Evolutionary conservation across 2,888 invertebrate genomes (phyloP).

Genomic region (Hecatera dysodea): DNA sequence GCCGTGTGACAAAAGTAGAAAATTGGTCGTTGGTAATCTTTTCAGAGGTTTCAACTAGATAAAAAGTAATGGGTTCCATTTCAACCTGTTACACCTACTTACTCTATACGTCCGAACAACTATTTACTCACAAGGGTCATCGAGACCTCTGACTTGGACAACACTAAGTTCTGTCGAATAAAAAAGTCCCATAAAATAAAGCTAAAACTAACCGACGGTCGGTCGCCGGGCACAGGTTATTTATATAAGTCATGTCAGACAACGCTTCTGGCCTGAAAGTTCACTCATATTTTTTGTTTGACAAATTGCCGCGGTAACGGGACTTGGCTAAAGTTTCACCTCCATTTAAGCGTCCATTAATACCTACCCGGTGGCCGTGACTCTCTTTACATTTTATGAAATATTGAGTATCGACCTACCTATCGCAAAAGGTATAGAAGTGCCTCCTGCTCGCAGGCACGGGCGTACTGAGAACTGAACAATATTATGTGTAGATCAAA

Average conservation of each 20-base stretch:
- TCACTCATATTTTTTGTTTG: slow-evolving; percentile 89
- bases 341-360: slow-evolving; percentile 86
- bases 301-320: slow-evolving; percentile 88
- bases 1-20: too few species aligned
- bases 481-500: not conserved
- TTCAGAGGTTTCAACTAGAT: not conserved
- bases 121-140: slow-evolving; percentile 61
- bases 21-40: too few species aligned
- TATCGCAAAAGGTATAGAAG: slow-evolving; percentile 51
- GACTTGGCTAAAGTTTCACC: slow-evolving; percentile 88
- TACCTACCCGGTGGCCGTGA: slow-evolving; percentile 79
- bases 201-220: slow-evolving; percentile 77
- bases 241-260: slow-evolving; percentile 87
- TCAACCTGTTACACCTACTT: slow-evolving; percentile 45
- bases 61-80: slow-evolving; percentile 11
- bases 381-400: slow-evolving; percentile 77
- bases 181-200: slow-evolving; percentile 76
- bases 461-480: not conserved
- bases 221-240: slow-evolving; percentile 78
- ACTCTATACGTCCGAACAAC: slow-evolving; percentile 38
- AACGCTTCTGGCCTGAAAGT: slow-evolving; percentile 85
- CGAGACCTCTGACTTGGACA: slow-evolving; percentile 62
- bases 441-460: slow-evolving; percentile 8
- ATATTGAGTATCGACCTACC: slow-evolving; percentile 64
- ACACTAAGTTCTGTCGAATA: slow-evolving; percentile 71